Evolutionary conservation across 2,888 invertebrate genomes (phyloP), one percentile per base, ranked within the genome.

Genomic region (Acholoe squamosa): DNA sequence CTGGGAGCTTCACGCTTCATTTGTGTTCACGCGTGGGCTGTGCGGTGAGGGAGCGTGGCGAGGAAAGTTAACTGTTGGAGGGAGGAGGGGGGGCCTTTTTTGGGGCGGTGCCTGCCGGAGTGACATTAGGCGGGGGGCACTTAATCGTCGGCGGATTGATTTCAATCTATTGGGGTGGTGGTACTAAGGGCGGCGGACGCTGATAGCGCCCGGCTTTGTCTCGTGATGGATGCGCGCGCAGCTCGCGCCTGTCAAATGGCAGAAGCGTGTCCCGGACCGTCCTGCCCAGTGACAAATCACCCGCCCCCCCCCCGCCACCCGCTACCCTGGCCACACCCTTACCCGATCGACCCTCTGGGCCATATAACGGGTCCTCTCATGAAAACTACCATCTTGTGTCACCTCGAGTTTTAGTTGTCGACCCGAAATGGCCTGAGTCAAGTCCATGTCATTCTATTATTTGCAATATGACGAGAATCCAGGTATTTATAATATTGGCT

Each of bases 61-160:
- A 1, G 25, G 43, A 14, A 22, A 61, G 61, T 10, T 5, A 7
- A 14, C 1, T 10, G 1, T 43, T 5, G 5, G 61, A 3, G 22
- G 61, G 19, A 22, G 19, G 61, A 61, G 61, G n/a, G 28, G 77
- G 31, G 77, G 34, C 5, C 43, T 10, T 43, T 43, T 43, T 43
- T 43, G 43, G 43, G 43, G 43, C 43, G 43, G 43, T 10, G 43
- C 43, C 3, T 43, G 43, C 5, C 84, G 43, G 51, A 25, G 33
- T 54, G 25, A 54, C 86, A 86, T 86, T 86, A 86, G 54, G 28
- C 86, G 28, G 54, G 54, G 54, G 54, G 52, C 86, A 86, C 86
- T 86, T 86, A 86, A 86, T 86, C 86, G 86, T 56, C 56, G 54
- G 54, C 54, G 86, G 86, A 86, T 86, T 86, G 86, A 86, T 86